Evolutionary conservation across 2,888 invertebrate species (phyloP).

Genomic region (Polymixis lichenea): DNA sequence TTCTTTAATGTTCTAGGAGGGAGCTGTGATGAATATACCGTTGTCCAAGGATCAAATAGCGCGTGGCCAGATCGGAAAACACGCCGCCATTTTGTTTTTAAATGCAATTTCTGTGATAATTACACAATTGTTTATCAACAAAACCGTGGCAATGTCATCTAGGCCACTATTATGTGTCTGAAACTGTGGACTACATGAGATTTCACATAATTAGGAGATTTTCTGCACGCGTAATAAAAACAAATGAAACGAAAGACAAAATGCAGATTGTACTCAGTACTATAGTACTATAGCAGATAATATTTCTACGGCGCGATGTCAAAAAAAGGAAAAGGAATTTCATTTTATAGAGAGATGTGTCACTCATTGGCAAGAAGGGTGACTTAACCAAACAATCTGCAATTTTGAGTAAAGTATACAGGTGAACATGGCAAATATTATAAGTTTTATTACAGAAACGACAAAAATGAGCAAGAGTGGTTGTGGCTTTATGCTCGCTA

Average conservation of each 20-base stretch:
- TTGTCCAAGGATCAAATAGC: not conserved
- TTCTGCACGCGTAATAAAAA: not conserved
- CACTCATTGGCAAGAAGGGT: too few species aligned
- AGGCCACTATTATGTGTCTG: too few species aligned
- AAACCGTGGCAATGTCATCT: not conserved
- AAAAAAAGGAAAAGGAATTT: not conserved
- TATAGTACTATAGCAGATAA: too few species aligned
- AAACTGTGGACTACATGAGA: not conserved
- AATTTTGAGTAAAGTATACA: too few species aligned
- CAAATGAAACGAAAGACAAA: not conserved
- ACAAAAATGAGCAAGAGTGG: too few species aligned
- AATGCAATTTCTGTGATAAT: not conserved
- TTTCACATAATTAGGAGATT: not conserved
- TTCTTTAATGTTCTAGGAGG: conserved; percentile 17
- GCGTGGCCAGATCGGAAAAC: not conserved
- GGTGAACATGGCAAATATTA: too few species aligned
- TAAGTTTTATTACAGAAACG: too few species aligned
- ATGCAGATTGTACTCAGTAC: too few species aligned
- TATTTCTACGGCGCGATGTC: not conserved
- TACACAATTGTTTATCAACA: not conserved
- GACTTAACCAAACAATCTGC: too few species aligned
- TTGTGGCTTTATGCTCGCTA: too few species aligned
- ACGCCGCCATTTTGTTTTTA: not conserved
- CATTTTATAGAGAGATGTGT: not conserved
- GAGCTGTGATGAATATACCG: not conserved